These are phyloP conservation scores for Chaetorhynchus papuensis DNA, from an alignment of 2,113 vertebrate genomes.

Conservation along the genomic window DNA sequence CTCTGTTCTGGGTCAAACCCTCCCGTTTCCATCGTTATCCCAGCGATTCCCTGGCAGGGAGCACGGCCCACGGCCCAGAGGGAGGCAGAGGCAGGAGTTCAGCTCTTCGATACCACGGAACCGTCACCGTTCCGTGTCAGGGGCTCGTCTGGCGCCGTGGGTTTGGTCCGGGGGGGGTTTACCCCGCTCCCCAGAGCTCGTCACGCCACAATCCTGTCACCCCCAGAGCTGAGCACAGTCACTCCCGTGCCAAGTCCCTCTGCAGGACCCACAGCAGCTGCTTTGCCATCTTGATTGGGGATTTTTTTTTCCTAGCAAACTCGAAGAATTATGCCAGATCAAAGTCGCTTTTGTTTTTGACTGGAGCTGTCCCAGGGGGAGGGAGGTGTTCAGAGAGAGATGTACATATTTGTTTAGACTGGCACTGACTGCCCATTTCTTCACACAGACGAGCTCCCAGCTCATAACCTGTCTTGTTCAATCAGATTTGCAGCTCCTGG, in stretches of 20 bases:
- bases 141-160: rapidly evolving
- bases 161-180: not conserved
- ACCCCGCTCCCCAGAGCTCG: rapidly evolving
- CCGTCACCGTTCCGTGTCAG: rapidly evolving
- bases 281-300: not conserved
- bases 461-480: not conserved
- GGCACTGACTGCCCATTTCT: not conserved
- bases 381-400: not conserved
- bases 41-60: not conserved
- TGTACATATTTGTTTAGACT: not conserved
- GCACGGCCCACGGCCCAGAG: not conserved
- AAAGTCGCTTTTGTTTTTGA: not conserved
- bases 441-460: not conserved
- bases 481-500: not conserved
- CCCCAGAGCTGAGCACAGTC: not conserved
- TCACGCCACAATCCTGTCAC: rapidly evolving
- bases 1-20: not conserved
- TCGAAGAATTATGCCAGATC: not conserved
- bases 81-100: not conserved
- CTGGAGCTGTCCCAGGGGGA: not conserved
- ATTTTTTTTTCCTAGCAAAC: not conserved
- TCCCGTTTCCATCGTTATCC: rapidly evolving
- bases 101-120: rapidly evolving
- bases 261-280: not conserved
- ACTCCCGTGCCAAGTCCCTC: not conserved